These are phyloP conservation scores for Euborellia annulipes DNA, from an alignment of 1,140 invertebrate genomes.

Conservation along the genomic window DNA sequence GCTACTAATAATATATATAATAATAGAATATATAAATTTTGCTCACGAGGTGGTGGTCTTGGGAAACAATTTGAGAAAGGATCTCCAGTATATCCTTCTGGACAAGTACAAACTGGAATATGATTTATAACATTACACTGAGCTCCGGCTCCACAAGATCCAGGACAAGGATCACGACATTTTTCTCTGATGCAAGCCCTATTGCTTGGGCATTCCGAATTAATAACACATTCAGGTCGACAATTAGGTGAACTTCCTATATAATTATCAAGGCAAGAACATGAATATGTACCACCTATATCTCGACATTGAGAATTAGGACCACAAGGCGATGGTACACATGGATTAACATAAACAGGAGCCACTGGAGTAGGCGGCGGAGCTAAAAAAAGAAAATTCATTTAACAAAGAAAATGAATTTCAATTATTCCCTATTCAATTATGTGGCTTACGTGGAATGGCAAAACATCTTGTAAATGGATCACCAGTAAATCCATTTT, in stretches of 20 bases:
- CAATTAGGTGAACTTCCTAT: conserved; percentile 24
- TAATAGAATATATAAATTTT: too few relatives aligned
- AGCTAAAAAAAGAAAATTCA: conserved; percentile 13
- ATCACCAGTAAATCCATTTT: conserved; percentile 35
- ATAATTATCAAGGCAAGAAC: conserved; percentile 19
- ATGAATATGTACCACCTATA: conserved; percentile 18
- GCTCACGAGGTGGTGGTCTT: conserved; percentile 31
- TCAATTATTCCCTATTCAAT: background rate
- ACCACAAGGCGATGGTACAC: conserved; percentile 49
- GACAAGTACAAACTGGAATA: conserved; percentile 36
- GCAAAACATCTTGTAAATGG: conserved; percentile 36
- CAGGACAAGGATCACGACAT: conserved; percentile 54
- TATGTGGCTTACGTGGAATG: conserved; percentile 23
- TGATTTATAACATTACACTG: conserved; percentile 37
- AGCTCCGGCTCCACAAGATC: conserved; percentile 50
- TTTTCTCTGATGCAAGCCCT: conserved; percentile 34
- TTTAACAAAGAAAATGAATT: too few relatives aligned
- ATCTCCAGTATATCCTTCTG: conserved; percentile 17
- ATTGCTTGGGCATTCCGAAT: conserved; percentile 46
- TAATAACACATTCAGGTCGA: conserved; percentile 53
- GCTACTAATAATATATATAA: background rate
- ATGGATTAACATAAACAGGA: conserved; percentile 33
- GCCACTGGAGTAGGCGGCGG: conserved; percentile 20
- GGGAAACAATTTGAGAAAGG: conserved; percentile 15
- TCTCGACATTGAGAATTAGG: conserved; percentile 23